Evolutionary conservation across 1,140 invertebrate genomes (phyloP), one percentile per base, ranked within the genome.

Genomic region (Diachasma alloeum): DNA sequence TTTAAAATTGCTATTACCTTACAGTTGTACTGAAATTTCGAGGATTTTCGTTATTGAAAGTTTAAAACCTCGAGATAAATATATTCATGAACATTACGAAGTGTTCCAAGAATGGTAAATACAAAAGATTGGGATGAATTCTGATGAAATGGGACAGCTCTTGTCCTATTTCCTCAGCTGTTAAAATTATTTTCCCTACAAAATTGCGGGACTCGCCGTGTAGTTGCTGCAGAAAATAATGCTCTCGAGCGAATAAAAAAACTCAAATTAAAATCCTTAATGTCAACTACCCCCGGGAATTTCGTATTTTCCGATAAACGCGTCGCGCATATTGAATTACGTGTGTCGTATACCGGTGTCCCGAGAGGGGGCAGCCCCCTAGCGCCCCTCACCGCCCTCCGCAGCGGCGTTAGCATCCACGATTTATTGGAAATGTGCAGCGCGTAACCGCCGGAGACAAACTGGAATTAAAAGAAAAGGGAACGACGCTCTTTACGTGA

Each of bases 281-380:
- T 26, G 59, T 63, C 59, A 63, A 63, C 59, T 26, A 63, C 22
- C 24, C 59, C 19, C 11, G 24, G 24, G 59, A 63, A 63, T 63
- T 63, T 63, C 24, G 59, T 63, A 63, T 63, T 63, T 63, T 63
- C 59, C 59, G 59, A 63, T 63, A 63, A 63, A 26, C 59, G 59
- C 59, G 59, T 63, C 59, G 19, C 22, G 59, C 59, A 63, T 63
- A 63, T 63, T 63, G 59, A 31, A 63, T 63, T 63, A 63, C 59
- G 22, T 63, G 24, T 63, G 24, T 63, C 24, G 59, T 77, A 68
- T 78, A 73, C 78, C 76, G 77, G 77, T 77, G n/a, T 66, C 81
- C 81, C 81, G 80, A 73, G 6, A 48, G n/a, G n/a, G n/a, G n/a
- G n/a, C n/a, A n/a, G 76, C 46, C n/a, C 78, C 72, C 48, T 36